Evolutionary conservation across 2,113 vertebrate species (phyloP).

Genomic region (Collichthys lucidus): DNA sequence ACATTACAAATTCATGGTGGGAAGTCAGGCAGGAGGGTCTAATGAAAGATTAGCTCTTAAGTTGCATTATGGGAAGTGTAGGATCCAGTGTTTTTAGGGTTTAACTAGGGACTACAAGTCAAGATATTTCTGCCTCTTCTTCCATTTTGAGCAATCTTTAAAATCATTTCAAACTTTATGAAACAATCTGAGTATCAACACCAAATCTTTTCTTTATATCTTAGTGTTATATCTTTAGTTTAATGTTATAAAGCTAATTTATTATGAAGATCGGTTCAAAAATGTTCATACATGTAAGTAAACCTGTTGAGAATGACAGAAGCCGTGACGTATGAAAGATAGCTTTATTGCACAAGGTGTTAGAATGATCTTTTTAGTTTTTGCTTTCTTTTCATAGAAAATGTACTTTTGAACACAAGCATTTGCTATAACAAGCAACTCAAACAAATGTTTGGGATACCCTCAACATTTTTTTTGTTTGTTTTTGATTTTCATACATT

Average conservation of each 20-base stretch:
- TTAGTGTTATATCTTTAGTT: background rate
- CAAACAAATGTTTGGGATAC: slow-evolving; percentile 86
- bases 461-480: slow-evolving; percentile 81
- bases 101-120: background rate
- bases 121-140: background rate
- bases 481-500: slow-evolving; percentile 81
- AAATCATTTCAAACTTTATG: background rate
- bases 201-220: background rate
- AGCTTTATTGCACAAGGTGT: slow-evolving; percentile 99
- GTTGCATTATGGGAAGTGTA: background rate
- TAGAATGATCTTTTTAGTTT: slow-evolving; percentile 93
- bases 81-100: background rate
- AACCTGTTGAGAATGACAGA: slow-evolving; percentile 70
- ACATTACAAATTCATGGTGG: too few species aligned
- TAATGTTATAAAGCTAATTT: background rate
- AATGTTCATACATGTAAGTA: slow-evolving; percentile 28
- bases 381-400: slow-evolving; percentile 97
- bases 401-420: slow-evolving; percentile 98
- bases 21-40: too few species aligned
- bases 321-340: slow-evolving; percentile 90
- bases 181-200: background rate
- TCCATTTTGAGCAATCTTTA: background rate
- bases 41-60: too few species aligned
- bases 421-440: slow-evolving; percentile 98
- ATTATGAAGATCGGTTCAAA: background rate